Evolutionary conservation across 1,140 invertebrate species (phyloP), one percentile per base, ranked within the genome.

Genomic region (Oedothorax gibbosus): DNA sequence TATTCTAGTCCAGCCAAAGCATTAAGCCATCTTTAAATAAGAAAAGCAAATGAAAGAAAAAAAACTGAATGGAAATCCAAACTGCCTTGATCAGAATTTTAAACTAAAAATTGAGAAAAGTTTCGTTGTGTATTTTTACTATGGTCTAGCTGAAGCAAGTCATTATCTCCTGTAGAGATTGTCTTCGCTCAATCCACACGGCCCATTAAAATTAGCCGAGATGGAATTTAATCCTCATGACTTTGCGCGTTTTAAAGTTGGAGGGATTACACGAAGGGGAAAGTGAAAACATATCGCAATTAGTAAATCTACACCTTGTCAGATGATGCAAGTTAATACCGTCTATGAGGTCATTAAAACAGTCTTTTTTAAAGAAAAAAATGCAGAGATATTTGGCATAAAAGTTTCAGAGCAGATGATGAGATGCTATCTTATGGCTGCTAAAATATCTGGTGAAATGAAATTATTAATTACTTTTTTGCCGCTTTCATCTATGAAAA

Each of bases 251-350:
- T 84, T 75, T 84, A 68, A 84, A 76, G 62, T 84, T 20, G 56
- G 50, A 56, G 65, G 64, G 66, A 66, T 71, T 20, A 71, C 50
- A 18, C 21, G 51, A 20, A n/a, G 56, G 64, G 14, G n/a, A 62
- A 35, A 54, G 18, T 60, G 80, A 65, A 5, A n/a, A 49, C 57
- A 18, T 7, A 75, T 64, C 51, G 81, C 81, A 84, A 84, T 84
- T 84, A 84, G 81, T 84, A 84, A 84, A 84, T 84, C 81, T 84
- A 84, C 81, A 84, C 81, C 81, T 84, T 84, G 81, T 84, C 81
- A 84, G 49, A 84, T 84, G 81, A 62, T 35, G 35, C 35, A 84
- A 84, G 69, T 35, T 49, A 60, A 84, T 84, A 75, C 62, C 14
- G 68, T 84, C 81, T 75, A 56, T 68, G 81, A 75, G 81, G 81